Evolutionary conservation across 2,113 vertebrate species (phyloP).

Genomic region (Oreochromis aureus): DNA sequence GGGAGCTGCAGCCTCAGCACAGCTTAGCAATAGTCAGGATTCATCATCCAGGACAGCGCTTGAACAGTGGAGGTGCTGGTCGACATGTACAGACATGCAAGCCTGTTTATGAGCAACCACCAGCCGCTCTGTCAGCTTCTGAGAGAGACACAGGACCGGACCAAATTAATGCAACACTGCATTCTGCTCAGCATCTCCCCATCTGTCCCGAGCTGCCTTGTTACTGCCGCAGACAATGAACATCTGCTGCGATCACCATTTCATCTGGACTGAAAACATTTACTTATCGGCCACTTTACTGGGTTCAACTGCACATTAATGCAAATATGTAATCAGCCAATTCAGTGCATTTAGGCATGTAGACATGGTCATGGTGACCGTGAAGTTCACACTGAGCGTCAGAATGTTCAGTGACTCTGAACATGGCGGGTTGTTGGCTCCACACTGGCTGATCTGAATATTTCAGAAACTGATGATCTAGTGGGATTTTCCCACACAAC

Average conservation of each 20-base stretch:
- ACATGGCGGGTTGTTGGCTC: neutral
- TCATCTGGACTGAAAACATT: neutral
- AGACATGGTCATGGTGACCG: neutral
- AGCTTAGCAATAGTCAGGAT: slow-evolving; percentile 41
- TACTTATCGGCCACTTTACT: neutral
- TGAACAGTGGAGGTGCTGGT: slow-evolving; percentile 6
- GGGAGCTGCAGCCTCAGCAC: slow-evolving; percentile 57
- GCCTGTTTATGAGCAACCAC: slow-evolving; percentile 10
- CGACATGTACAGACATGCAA: slow-evolving; percentile 1
- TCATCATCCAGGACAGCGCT: slow-evolving; percentile 57
- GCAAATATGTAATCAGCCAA: neutral
- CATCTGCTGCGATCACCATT: neutral
- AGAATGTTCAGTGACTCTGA: neutral
- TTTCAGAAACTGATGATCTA: neutral
- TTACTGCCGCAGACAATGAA: neutral
- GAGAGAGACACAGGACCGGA: neutral
- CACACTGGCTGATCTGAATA: neutral
- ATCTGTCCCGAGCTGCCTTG: neutral
- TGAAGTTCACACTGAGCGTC: neutral
- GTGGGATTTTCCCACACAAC: neutral
- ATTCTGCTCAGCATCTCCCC: neutral
- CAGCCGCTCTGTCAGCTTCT: neutral
- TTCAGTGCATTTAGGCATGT: neutral
- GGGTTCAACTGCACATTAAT: neutral
- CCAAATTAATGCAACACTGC: neutral